Evolutionary conservation across 2,113 vertebrate species (phyloP), one percentile per base, ranked within the genome.

Genomic region (Vimba vimba): DNA sequence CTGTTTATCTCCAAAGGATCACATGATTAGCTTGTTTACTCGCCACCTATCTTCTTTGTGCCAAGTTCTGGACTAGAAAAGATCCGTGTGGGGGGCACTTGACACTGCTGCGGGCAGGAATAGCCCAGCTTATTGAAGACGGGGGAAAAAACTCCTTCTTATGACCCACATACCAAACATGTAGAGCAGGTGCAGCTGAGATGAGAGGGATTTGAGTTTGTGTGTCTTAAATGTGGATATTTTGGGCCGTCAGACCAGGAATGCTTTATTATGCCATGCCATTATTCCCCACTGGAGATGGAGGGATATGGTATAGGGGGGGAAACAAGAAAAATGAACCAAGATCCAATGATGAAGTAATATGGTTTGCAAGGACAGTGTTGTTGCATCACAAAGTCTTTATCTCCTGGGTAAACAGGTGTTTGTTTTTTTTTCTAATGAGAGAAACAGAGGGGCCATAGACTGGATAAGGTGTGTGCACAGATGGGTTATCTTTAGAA

Each of bases 161-260:
- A 90, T 94, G 94, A 93, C 94, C 94, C 91, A 94, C 59, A 94
- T 94, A 89, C 82, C 86, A 89, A 90, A 91, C 83, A 62, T 90
- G 90, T 92, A 73, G 62, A 84, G 74, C 86, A 87, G 88, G 86
- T 89, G 83, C 57, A 52, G 9, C 27, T 21, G 59, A 76, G 74
- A 78, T 88, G 60, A 79, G 47, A 30, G 60, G 50, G 55, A 71
- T 76, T 73, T 36, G 39, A 84, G 12, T 64, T 43, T 33, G 30
- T 86, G 27, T 4, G 50, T 86, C 25, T 78, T 50, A 81, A 62
- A 85, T 55, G 21, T 59, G n/a, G 55, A 88, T 86, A 77, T 86
- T 89, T 83, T 75, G 64, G 55, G 57, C n/a, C 21, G n/a, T 36
- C 76, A 36, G 43, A 79, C 45, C 57, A 74, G 79, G 27, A 10